Evolutionary conservation across 2,888 invertebrate genomes (phyloP), one percentile per base, ranked within the genome.

Genomic region (Palloptera scutellata): DNA sequence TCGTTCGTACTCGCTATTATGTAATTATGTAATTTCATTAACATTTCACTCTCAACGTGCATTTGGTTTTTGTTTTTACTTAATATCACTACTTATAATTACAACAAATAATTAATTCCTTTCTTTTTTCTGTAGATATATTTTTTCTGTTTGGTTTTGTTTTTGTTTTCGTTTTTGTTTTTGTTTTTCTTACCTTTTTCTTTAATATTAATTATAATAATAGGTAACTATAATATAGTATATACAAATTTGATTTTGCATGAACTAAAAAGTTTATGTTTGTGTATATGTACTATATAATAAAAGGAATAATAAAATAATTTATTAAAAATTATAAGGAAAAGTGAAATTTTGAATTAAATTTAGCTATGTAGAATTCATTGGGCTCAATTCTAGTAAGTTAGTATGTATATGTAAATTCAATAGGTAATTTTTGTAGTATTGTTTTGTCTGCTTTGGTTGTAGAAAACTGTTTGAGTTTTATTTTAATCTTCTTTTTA

Each of bases 361-460:
- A 64, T 42, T 64, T 53, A 20, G 64, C 64, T 64, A 64, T 64
- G 64, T 64, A 64, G 64, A 64, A 64, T 64, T 64, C 64, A 64
- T 59, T 53, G 15, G 40, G 1, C 51, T 55, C 8, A 48, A 40
- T 51, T 45, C 48, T 57, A 57, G 55, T 64, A 64, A 54, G 63
- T 63, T 43, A 54, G 55, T n/a, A 55, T 57, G 15, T 54, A 17
- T 19, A 13, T 13, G 15, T 19, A 55, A 55, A 55, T 12, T 40
- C 30, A n/a, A 20, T 55, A 40, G 45, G 51, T 13, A 15, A n/a
- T 13, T 51, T 60, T 48, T 48, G 43, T 48, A 11, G 5, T 48
- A 1, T 30, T 10, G 12, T 19, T 45, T 51, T 61, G 20, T 60
- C 5, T 13, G 60, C 10, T 60, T 20, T 57, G 30, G 41, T 42